These are phyloP conservation scores for Conus ventricosus DNA, from an alignment of 1,140 invertebrate genomes.

Conservation along the genomic window DNA sequence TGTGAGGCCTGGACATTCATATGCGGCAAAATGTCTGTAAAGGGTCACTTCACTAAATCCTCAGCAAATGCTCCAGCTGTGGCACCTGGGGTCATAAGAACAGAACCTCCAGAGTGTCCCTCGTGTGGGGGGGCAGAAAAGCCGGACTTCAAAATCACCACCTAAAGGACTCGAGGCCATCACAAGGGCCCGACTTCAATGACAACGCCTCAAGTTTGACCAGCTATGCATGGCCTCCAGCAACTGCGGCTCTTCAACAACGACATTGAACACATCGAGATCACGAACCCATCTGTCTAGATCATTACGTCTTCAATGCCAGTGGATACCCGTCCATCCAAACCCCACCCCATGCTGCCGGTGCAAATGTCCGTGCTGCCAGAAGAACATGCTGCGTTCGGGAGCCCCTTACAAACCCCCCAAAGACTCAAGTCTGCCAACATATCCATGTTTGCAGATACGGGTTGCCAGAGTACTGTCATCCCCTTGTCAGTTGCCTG, in stretches of 20 bases:
- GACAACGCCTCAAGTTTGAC: slow-evolving; percentile 28
- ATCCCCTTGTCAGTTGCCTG: no score
- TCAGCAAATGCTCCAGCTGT: slow-evolving; percentile 39
- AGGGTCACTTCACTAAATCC: slow-evolving; percentile 32
- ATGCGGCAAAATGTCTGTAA: slow-evolving; percentile 42
- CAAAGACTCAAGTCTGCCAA: no score
- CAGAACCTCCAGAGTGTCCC: slow-evolving; percentile 31
- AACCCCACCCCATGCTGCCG: no score
- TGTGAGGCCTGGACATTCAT: slow-evolving; percentile 44
- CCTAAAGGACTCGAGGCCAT: slow-evolving; percentile 37
- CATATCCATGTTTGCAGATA: no score
- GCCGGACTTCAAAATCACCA: slow-evolving; percentile 12
- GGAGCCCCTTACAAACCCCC: no score
- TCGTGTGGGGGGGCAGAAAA: slow-evolving; percentile 30
- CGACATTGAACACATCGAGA: neutral
- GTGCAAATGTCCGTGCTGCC: no score
- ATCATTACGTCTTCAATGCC: no score
- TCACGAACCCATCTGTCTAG: neutral
- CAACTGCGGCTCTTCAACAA: slow-evolving; percentile 20
- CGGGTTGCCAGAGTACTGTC: no score
- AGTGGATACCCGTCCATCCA: no score
- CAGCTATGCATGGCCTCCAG: slow-evolving; percentile 30
- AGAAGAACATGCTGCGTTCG: no score
- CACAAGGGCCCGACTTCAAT: slow-evolving; percentile 30
- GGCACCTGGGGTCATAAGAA: slow-evolving; percentile 28